A percentile compares a stretch with the other conserved stretches of the same genome.
Conservation (phyloP, 2,797 vertebrate genomes). For the Eutrigla gurnardus region DNA sequence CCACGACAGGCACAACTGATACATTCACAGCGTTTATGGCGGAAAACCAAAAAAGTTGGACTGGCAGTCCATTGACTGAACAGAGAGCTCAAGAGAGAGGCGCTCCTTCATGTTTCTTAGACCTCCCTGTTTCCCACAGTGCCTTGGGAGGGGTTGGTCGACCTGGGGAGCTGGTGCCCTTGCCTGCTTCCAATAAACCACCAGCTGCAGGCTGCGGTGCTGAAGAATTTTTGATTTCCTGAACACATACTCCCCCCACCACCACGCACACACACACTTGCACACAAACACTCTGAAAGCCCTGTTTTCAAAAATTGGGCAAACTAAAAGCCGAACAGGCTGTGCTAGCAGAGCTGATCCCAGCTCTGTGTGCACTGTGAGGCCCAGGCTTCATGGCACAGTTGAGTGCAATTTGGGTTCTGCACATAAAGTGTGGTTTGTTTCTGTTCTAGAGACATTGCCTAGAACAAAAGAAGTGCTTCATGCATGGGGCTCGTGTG, state of each 20-base stretch:
- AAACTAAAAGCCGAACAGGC: constrained; percentile 49
- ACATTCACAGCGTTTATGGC: constrained; percentile 30
- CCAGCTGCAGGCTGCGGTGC: constrained; percentile 79
- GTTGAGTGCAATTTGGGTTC: constrained; percentile 59
- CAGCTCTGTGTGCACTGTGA: constrained; percentile 46
- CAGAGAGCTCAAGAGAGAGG: constrained; percentile 9
- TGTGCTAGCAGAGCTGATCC: constrained; percentile 36
- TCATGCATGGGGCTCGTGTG: constrained; percentile 16
- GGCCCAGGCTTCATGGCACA: constrained; percentile 59
- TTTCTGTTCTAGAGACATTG: constrained; percentile 56
- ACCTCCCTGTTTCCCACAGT: constrained; percentile 68
- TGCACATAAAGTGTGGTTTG: constrained; percentile 65
- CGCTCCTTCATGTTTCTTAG: constrained; percentile 15
- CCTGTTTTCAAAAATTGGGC: constrained; percentile 56
- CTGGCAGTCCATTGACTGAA: constrained; percentile 13
- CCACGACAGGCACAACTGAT: constrained; percentile 26
- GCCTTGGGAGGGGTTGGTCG: constrained; percentile 58
- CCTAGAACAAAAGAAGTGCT: constrained; percentile 54
- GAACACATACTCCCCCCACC: constrained; percentile 27
- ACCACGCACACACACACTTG: constrained; percentile 7
- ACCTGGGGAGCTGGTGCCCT: constrained; percentile 75
- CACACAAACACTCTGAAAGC: constrained; percentile 37
- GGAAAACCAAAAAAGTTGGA: constrained; percentile 32
- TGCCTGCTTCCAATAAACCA: constrained; percentile 84
- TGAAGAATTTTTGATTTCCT: constrained; percentile 84